These are phyloP conservation scores for Gyps fulvus DNA, from an alignment of 2,113 vertebrate genomes.

Conservation along the genomic window DNA sequence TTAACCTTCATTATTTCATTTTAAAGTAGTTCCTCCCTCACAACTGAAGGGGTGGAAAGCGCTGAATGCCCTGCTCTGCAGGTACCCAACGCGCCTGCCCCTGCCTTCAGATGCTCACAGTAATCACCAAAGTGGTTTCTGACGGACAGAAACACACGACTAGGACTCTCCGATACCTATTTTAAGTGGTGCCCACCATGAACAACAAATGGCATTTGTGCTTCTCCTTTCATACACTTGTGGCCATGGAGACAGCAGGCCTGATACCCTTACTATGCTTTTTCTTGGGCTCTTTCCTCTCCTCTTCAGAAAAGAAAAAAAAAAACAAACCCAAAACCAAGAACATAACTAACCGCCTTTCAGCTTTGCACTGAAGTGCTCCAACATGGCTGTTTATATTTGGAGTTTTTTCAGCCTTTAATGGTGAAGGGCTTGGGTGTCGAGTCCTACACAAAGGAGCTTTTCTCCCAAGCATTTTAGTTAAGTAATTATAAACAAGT, in stretches of 20 bases:
- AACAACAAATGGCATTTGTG: neutral
- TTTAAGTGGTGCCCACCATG: neutral
- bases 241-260: neutral
- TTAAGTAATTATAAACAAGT: neutral
- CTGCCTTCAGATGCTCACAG: neutral
- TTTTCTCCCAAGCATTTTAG: conserved; percentile 10
- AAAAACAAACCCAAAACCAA: neutral
- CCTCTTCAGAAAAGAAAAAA: neutral
- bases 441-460: neutral
- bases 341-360: neutral
- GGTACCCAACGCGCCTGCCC: accelerated
- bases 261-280: neutral
- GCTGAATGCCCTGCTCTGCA: neutral
- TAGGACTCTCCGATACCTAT: neutral
- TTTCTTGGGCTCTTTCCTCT: neutral
- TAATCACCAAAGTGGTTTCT: neutral
- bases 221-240: neutral
- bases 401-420: neutral
- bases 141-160: accelerated
- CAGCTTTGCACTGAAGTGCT: neutral
- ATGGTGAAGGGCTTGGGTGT: neutral
- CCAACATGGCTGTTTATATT: neutral
- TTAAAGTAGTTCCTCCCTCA: neutral
- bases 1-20: neutral
- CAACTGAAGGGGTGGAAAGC: neutral